A percentile compares a stretch with the other conserved stretches of the same genome.
phyloP scores from a whole-genome alignment of 1,140 invertebrate genomes.

The Pristionchus pacificus region DNA sequence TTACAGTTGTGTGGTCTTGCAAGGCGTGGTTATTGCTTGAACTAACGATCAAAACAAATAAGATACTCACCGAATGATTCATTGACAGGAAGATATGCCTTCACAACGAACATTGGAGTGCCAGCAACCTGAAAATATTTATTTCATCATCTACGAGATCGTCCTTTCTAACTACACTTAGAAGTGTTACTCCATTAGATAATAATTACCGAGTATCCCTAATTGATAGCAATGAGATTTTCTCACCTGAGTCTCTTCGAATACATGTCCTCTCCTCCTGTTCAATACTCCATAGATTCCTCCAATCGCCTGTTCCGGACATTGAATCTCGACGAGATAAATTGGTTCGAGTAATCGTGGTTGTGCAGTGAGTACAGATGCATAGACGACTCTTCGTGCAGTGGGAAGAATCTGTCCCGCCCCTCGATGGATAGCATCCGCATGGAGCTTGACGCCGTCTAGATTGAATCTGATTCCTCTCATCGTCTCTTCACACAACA shows the following conservation, averaged over 20 bases:
- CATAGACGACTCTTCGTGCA: conserved; percentile 91
- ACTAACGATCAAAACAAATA: no score
- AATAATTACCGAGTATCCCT: no score
- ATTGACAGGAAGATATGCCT: conserved; percentile 95
- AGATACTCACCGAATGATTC: conserved; percentile 81
- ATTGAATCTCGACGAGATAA: conserved; percentile 97
- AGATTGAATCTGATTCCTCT: conserved; percentile 94
- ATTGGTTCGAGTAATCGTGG: conserved; percentile 96
- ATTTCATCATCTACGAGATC: neutral
- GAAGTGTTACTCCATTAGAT: no score
- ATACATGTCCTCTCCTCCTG: conserved; percentile 88
- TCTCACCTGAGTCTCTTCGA: conserved; percentile 74
- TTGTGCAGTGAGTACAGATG: conserved; percentile 82
- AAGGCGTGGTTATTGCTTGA: no score
- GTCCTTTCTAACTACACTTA: no score
- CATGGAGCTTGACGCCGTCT: conserved; percentile 95
- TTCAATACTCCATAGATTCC: conserved; percentile 75
- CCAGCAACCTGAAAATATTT: conserved; percentile 60
- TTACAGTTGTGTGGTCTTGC: neutral
- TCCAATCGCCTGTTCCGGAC: conserved; percentile 74
- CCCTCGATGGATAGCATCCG: conserved; percentile 99
- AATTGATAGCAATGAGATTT: no score
- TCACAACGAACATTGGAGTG: conserved; percentile 96
- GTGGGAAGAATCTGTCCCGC: conserved; percentile 99
- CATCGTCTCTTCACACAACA: conserved; percentile 96